Evolutionary conservation across 2,888 invertebrate species (phyloP).

Genomic region (Tiphia femorata): DNA sequence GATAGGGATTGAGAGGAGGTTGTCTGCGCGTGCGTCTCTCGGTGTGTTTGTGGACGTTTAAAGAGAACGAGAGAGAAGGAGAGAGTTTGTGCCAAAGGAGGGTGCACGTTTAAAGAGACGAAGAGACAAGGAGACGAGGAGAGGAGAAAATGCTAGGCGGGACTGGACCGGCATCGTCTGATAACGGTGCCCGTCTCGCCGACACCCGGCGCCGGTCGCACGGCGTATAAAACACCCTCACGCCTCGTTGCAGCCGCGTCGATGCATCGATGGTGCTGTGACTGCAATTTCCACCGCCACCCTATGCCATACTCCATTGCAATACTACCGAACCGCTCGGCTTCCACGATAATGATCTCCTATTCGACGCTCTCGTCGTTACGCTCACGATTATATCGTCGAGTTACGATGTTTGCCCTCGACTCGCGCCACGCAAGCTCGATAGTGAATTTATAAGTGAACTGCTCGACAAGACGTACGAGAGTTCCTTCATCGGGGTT

Average conservation of each 20-base stretch:
- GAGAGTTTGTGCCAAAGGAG: too few species aligned
- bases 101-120: too few species aligned
- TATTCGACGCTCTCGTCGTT: too few species aligned
- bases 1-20: background rate
- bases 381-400: too few species aligned
- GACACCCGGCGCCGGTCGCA: conserved; percentile 49
- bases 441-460: too few species aligned
- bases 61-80: too few species aligned
- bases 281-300: conserved; percentile 35
- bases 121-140: conserved; percentile 1
- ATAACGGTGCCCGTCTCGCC: conserved; percentile 50
- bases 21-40: background rate
- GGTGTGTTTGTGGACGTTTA: background rate
- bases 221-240: conserved; percentile 36
- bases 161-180: conserved; percentile 32
- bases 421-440: too few species aligned
- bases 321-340: background rate
- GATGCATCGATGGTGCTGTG: conserved; percentile 34
- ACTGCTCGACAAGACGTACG: too few species aligned
- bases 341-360: background rate
- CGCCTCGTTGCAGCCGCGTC: conserved; percentile 13
- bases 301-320: background rate
- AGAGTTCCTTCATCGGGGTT: too few species aligned
- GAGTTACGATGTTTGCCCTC: too few species aligned
- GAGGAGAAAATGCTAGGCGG: conserved; percentile 22